Conservation (phyloP, 2,888 invertebrate genomes). For the Phengaris arion region DNA sequence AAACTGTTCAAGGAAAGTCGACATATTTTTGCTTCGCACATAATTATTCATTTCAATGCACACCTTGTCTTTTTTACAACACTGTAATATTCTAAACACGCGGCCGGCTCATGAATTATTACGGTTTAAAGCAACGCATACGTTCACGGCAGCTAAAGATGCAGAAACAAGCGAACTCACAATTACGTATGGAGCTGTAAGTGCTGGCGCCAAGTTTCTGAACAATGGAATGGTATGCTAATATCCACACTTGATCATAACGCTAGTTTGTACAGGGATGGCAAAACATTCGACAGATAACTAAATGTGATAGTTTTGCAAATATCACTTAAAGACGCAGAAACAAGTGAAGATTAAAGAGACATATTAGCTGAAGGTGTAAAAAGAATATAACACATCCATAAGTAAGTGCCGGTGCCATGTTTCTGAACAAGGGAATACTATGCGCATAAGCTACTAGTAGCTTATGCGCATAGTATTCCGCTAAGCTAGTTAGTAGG, state of each 20-base stretch:
- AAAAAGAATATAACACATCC: slow-evolving; percentile 61
- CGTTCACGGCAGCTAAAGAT: slow-evolving; percentile 55
- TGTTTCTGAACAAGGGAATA: slow-evolving; percentile 74
- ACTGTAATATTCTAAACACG: slow-evolving; percentile 52
- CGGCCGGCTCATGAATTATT: slow-evolving; percentile 60
- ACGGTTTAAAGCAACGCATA: slow-evolving; percentile 57
- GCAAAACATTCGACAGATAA: background rate
- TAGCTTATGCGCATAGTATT: too few species aligned
- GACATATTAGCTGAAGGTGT: background rate
- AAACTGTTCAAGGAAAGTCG: background rate
- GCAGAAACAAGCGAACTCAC: slow-evolving; percentile 67
- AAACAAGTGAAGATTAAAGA: slow-evolving; percentile 53
- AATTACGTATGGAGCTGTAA: slow-evolving; percentile 66
- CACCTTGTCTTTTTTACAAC: slow-evolving; percentile 40
- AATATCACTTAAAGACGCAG: background rate
- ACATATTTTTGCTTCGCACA: slow-evolving; percentile 15
- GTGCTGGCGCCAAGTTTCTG: slow-evolving; percentile 72
- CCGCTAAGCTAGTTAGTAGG: slow-evolving; percentile 55
- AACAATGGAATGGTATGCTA: slow-evolving; percentile 73
- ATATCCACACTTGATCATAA: slow-evolving; percentile 69
- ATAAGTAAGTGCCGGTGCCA: slow-evolving; percentile 64
- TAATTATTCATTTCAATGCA: slow-evolving; percentile 35
- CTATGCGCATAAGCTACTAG: slow-evolving; percentile 65
- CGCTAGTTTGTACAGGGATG: slow-evolving; percentile 54
- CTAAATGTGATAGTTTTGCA: background rate